These are phyloP conservation scores for Isotomurus palustris DNA, from an alignment of 2,888 invertebrate genomes.

Conservation along the genomic window DNA sequence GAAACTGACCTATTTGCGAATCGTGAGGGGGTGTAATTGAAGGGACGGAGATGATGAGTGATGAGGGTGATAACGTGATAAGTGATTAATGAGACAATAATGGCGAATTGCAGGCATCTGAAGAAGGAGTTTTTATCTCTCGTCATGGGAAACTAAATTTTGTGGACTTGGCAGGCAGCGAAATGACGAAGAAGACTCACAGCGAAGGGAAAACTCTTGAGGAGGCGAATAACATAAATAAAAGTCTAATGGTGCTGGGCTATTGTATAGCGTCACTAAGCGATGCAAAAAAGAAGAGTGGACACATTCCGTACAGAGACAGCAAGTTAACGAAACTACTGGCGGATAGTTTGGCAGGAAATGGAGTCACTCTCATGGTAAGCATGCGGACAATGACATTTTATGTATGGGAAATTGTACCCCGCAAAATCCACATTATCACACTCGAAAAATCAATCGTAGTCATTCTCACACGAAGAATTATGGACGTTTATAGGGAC, in stretches of 20 bases:
- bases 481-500: no score
- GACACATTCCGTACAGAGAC: slow-evolving; percentile 90
- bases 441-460: no score
- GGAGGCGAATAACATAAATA: slow-evolving; percentile 94
- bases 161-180: slow-evolving; percentile 93
- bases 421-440: no score
- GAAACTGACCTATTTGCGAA: no score
- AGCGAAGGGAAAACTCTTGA: slow-evolving; percentile 82
- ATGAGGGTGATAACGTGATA: no score
- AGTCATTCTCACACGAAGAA: no score
- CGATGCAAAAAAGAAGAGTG: slow-evolving; percentile 68
- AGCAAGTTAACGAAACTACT: slow-evolving; percentile 88
- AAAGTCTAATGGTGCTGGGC: slow-evolving; percentile 88
- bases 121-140: slow-evolving; percentile 77
- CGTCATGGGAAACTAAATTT: slow-evolving; percentile 93
- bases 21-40: no score
- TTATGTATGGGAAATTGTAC: no score
- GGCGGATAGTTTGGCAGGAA: slow-evolving; percentile 88
- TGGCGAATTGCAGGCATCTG: slow-evolving; percentile 50
- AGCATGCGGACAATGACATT: no score
- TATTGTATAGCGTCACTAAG: slow-evolving; percentile 92
- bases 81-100: background rate
- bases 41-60: no score
- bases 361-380: slow-evolving; percentile 91
- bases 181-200: slow-evolving; percentile 87